Conservation (phyloP, 2,113 vertebrate genomes). For the Rhizomys pruinosus region DNA sequence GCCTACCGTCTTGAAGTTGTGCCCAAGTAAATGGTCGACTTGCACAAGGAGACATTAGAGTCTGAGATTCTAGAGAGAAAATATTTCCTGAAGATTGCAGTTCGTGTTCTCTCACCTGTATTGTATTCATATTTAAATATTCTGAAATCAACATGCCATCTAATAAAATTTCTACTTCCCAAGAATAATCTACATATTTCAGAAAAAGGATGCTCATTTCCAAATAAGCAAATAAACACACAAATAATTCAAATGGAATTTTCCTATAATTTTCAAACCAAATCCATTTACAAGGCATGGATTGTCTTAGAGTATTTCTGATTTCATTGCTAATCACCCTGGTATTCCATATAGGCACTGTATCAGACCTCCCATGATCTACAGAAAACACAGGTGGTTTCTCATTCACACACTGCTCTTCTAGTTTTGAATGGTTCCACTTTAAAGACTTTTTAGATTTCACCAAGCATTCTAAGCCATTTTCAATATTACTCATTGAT, state of each 20-base stretch:
- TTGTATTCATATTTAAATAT: constrained; percentile 67
- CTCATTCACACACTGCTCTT: constrained; percentile 70
- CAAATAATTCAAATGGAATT: constrained; percentile 43
- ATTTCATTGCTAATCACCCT: constrained; percentile 73
- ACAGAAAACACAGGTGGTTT: constrained; percentile 85
- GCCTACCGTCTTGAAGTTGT: constrained; percentile 79
- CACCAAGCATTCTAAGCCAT: constrained; percentile 87
- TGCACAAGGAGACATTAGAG: background rate
- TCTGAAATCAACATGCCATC: constrained; percentile 72
- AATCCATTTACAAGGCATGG: constrained; percentile 87
- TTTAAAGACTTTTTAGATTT: constrained; percentile 78
- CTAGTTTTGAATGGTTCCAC: constrained; percentile 86
- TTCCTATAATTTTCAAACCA: constrained; percentile 73
- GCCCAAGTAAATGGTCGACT: constrained; percentile 75
- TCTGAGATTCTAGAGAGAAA: background rate
- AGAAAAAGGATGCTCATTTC: constrained; percentile 87
- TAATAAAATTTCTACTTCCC: constrained; percentile 88
- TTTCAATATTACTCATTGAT: constrained; percentile 78
- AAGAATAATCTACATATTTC: constrained; percentile 79
- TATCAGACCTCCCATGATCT: constrained; percentile 85
- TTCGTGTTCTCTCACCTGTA: constrained; percentile 18
- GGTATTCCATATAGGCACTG: constrained; percentile 78
- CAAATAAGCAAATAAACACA: constrained; percentile 75
- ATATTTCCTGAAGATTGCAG: background rate
- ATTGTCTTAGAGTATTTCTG: constrained; percentile 83